Base-by-base conservation (phyloP, 2,888 invertebrate species). In the Cryptosula pallasiana region DNA sequence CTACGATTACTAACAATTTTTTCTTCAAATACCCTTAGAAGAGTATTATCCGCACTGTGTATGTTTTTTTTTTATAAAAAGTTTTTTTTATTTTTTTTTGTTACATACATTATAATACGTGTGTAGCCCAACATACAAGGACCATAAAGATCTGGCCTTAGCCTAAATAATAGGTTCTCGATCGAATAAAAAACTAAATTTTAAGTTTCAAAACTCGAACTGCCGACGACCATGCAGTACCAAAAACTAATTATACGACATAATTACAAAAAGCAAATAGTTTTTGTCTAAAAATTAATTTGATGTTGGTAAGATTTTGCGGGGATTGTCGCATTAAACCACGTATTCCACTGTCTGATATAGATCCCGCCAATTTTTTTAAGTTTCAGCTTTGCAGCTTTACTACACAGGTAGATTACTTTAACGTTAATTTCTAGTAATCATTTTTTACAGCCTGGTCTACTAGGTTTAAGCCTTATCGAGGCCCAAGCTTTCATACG, bases 241-340 rank as follows among this genome's bases (percentile, higher is more conserved):
- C 23, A n/a, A 45, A 45, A 45, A 9, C 20, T 13, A 45, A 20
- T 45, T n/a, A 23, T 55, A 55, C 5, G 25, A 23, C 16, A 16
- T 55, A 55, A 55, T n/a, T n/a, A n/a, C n/a, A n/a, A n/a, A n/a
- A n/a, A n/a, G n/a, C n/a, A n/a, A n/a, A 16, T 16, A 55, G 23
- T 55, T 55, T 55, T 55, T 16, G 16, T 16, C 5, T 55, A 23
- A 16, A 5, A 5, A 23, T 23, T 16, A 23, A 16, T 55, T 55
- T 23, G 3, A 55, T 55, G 25, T 55, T 55, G 55, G 55, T 55
- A 55, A 55, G 55, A n/a, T 55, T 55, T 16, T 55, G 5, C 55
- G 55, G 16, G 55, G 55, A 55, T 55, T 55, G 25, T 55, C 55
- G 55, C 55, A 55, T 55, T 55, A 55, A 55, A 55, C 55, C 55